Conservation (phyloP, 2,797 vertebrate genomes). For the Enteromius trimaculatus region DNA sequence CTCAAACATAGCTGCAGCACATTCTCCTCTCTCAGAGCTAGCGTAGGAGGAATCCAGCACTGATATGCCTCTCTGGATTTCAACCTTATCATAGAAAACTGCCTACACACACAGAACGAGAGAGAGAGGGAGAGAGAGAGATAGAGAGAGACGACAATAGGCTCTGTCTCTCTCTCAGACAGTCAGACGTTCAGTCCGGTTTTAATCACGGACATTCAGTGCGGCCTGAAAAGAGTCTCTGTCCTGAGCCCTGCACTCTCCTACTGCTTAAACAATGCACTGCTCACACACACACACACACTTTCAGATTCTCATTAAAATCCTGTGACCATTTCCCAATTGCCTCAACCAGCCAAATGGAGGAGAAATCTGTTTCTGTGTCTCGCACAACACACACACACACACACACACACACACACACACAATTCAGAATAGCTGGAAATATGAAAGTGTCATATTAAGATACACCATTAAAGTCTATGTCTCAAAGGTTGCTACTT, state of each 20-base stretch:
- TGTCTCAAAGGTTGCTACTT: not conserved
- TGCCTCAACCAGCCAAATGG: constrained; percentile 19
- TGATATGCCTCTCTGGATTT: constrained; percentile 47
- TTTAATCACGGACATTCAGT: constrained; percentile 60
- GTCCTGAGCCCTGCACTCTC: constrained; percentile 49
- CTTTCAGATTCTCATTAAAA: constrained; percentile 50
- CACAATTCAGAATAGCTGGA: not conserved
- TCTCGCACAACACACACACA: not conserved
- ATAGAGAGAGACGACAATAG: constrained; percentile 37
- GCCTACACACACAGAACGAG: constrained; percentile 38
- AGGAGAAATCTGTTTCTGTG: not conserved
- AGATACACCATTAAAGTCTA: not conserved
- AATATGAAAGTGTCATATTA: not conserved
- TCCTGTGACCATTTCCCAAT: constrained; percentile 47
- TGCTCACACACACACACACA: constrained; percentile 31
- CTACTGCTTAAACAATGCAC: constrained; percentile 53
- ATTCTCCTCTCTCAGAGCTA: constrained; percentile 45
- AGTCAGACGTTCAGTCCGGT: constrained; percentile 52
- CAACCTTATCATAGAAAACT: constrained; percentile 55
- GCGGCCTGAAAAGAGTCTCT: constrained; percentile 57
- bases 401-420: constrained; percentile 6
- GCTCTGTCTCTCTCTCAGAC: constrained; percentile 51
- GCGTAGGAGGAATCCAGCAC: constrained; percentile 50
- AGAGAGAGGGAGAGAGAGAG: constrained; percentile 17
- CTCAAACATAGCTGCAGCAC: constrained; percentile 48